Evolutionary conservation across 2,797 vertebrate genomes (phyloP).

Genomic region (Clarias laeviceps): DNA sequence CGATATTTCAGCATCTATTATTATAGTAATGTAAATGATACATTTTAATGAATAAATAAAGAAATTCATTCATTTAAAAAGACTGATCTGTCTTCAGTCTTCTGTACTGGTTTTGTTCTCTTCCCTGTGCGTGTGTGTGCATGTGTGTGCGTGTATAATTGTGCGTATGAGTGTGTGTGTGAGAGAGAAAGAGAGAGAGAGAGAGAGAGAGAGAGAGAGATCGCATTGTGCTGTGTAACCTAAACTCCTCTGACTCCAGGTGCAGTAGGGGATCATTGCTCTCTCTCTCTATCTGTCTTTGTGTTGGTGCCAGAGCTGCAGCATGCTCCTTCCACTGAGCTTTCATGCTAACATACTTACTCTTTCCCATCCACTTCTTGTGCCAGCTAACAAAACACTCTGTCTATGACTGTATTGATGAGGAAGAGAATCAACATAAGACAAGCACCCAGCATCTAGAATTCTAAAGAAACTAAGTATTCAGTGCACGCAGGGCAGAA

Average conservation of each 20-base stretch:
- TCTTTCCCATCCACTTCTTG: conserved; percentile 21
- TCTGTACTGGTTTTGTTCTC: neutral
- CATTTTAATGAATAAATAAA: neutral
- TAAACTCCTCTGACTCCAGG: conserved; percentile 59
- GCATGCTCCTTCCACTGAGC: conserved; percentile 29
- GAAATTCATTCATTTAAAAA: neutral
- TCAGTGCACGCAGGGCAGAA: neutral
- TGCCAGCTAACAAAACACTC: conserved; percentile 10
- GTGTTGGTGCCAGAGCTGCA: conserved; percentile 48
- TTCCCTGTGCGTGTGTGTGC: neutral
- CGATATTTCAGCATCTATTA: neutral
- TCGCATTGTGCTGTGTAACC: conserved; percentile 52
- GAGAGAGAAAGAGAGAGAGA: conserved; percentile 10
- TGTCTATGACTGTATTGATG: neutral
- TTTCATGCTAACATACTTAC: conserved; percentile 18
- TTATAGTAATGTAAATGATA: neutral
- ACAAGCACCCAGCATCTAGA: neutral
- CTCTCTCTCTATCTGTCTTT: conserved; percentile 37
- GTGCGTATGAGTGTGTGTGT: neutral
- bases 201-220: conserved; percentile 31
- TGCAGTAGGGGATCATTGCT: conserved; percentile 56
- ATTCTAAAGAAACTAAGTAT: neutral
- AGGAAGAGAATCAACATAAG: neutral
- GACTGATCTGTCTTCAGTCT: neutral
- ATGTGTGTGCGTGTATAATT: neutral